These are phyloP conservation scores for Elaphurus davidianus DNA, from an alignment of 2,113 vertebrate species.

Conservation along the genomic window DNA sequence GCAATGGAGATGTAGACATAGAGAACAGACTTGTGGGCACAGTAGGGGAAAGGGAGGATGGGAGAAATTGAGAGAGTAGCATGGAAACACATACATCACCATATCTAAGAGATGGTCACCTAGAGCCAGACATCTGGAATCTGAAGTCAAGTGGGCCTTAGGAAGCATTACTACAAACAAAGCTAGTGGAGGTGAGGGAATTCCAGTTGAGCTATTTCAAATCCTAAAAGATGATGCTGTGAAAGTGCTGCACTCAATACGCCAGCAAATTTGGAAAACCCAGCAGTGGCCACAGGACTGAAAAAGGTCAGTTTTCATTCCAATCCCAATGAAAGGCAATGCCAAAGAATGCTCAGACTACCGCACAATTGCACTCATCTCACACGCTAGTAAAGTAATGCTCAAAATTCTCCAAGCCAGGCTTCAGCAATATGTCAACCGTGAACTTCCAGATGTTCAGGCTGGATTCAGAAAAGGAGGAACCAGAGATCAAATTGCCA, in stretches of 20 bases:
- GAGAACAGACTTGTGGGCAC: background rate
- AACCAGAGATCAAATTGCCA: background rate
- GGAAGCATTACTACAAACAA: background rate
- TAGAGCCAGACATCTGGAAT: background rate
- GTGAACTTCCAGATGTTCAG: background rate
- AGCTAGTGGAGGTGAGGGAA: background rate
- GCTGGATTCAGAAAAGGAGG: background rate
- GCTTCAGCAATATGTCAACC: background rate
- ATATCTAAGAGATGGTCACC: background rate
- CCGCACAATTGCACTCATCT: background rate
- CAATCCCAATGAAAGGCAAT: too few species aligned
- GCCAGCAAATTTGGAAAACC: background rate
- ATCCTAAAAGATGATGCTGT: too few species aligned
- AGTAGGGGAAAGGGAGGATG: background rate
- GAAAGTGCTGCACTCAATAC: too few species aligned
- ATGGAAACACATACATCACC: background rate
- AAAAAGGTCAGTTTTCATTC: background rate
- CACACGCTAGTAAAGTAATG: background rate
- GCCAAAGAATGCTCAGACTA: background rate
- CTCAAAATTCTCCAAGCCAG: background rate
- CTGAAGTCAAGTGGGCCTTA: background rate
- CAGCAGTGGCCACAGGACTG: background rate
- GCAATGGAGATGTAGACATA: background rate
- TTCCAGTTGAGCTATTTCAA: too few species aligned
- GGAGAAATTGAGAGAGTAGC: background rate